Evolutionary conservation across 1,140 invertebrate genomes (phyloP).

Genomic region (Bombus impatiens): DNA sequence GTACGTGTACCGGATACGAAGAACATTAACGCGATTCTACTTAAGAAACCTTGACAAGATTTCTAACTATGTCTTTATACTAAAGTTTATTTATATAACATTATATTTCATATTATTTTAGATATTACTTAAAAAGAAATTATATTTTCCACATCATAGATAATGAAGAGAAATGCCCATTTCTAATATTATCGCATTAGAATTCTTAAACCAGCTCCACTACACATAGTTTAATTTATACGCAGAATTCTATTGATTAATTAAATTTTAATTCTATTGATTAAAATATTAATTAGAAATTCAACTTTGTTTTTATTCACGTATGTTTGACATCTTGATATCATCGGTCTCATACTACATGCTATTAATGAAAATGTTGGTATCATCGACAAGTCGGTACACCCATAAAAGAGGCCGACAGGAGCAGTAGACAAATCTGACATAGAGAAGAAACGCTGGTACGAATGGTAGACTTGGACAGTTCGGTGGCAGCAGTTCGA

Average conservation of each 20-base stretch:
- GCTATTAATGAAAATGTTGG: neutral
- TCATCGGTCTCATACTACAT: neutral
- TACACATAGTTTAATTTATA: neutral
- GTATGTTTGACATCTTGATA: neutral
- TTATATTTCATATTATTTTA: neutral
- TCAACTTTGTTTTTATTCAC: neutral
- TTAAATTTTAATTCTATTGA: too few relatives aligned
- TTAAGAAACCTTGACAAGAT: constrained; percentile 20
- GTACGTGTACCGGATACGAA: constrained; percentile 29
- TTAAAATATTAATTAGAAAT: neutral
- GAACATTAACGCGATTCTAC: neutral
- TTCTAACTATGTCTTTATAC: neutral
- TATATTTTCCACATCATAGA: neutral
- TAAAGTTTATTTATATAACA: too few relatives aligned
- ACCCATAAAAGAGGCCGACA: neutral
- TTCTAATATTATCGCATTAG: too few relatives aligned
- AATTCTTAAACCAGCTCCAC: too few relatives aligned
- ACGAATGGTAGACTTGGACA: constrained; percentile 66
- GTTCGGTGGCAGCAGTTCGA: constrained; percentile 68
- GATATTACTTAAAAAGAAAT: neutral
- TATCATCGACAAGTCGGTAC: neutral
- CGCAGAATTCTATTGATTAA: neutral
- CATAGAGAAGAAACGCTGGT: constrained; percentile 39
- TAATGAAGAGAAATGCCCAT: neutral
- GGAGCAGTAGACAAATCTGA: constrained; percentile 15